Conservation (phyloP, 2,797 vertebrate genomes). For the Hoplostethus atlanticus region DNA sequence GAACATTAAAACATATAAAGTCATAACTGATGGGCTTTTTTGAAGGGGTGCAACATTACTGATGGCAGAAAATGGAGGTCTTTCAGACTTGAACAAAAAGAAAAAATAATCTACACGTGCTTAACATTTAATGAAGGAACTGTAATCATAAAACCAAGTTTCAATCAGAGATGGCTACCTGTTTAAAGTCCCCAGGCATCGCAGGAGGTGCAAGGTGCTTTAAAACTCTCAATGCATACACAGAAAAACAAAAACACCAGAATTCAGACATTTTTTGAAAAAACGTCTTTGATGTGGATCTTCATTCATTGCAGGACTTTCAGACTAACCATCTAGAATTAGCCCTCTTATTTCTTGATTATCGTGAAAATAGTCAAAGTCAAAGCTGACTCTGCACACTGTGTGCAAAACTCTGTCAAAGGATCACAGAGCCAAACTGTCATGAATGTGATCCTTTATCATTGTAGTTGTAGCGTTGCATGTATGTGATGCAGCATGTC, state of each 20-base stretch:
- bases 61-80: slow-evolving; percentile 42
- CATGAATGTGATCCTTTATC: slow-evolving; percentile 44
- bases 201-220: slow-evolving; percentile 9
- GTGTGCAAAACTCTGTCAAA: slow-evolving; percentile 7
- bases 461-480: slow-evolving; percentile 53
- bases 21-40: slow-evolving; percentile 24
- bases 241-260: slow-evolving; percentile 1
- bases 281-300: background rate
- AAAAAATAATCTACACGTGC: slow-evolving; percentile 50
- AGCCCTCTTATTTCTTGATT: background rate
- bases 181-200: slow-evolving; percentile 42
- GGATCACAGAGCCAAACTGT: slow-evolving; percentile 23
- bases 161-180: slow-evolving; percentile 44
- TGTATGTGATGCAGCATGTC: slow-evolving; percentile 69
- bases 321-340: background rate
- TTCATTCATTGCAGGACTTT: slow-evolving; percentile 6
- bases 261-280: background rate
- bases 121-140: slow-evolving; percentile 62
- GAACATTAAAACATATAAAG: slow-evolving; percentile 43
- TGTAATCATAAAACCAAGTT: slow-evolving; percentile 25
- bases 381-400: background rate
- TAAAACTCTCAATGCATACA: background rate
- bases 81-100: slow-evolving; percentile 57
- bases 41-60: slow-evolving; percentile 51
- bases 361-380: background rate